phyloP scores from a whole-genome alignment of 2,797 vertebrate genomes.

The Dallia pectoralis region DNA sequence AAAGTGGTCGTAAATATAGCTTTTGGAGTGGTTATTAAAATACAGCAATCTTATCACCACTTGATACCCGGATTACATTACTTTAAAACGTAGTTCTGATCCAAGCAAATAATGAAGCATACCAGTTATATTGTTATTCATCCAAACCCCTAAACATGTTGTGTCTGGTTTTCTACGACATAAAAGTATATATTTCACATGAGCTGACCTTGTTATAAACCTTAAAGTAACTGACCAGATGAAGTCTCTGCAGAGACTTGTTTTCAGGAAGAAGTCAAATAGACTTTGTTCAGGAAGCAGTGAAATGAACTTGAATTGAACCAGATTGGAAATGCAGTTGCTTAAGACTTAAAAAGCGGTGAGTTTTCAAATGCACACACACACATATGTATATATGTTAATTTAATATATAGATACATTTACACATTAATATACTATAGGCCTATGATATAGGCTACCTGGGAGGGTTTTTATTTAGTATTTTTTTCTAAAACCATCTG shows the following conservation, averaged over 20 bases:
- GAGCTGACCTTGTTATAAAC: slow-evolving; percentile 65
- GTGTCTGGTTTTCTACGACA: not conserved
- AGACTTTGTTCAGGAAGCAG: not conserved
- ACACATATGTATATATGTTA: no score
- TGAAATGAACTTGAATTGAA: not conserved
- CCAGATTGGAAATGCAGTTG: not conserved
- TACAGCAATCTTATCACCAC: not conserved
- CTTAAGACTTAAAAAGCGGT: not conserved
- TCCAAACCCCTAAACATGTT: no score
- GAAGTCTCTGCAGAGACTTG: slow-evolving; percentile 28
- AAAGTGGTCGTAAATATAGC: not conserved
- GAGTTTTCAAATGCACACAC: not conserved
- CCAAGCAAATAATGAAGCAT: no score
- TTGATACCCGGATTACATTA: not conserved
- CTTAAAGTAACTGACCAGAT: slow-evolving; percentile 72
- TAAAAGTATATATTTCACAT: slow-evolving; percentile 23
- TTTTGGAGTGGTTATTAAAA: not conserved
- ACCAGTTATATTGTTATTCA: no score
- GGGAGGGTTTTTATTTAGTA: no score
- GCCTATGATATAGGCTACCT: no score
- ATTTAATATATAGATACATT: no score
- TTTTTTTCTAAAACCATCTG: no score
- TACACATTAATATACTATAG: no score
- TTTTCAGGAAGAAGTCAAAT: not conserved
- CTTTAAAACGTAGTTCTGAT: no score